Evolutionary conservation across 92 coral and sea anemone genomes (phyloP).

Genomic region (Hydrozoanthus gracilis): DNA sequence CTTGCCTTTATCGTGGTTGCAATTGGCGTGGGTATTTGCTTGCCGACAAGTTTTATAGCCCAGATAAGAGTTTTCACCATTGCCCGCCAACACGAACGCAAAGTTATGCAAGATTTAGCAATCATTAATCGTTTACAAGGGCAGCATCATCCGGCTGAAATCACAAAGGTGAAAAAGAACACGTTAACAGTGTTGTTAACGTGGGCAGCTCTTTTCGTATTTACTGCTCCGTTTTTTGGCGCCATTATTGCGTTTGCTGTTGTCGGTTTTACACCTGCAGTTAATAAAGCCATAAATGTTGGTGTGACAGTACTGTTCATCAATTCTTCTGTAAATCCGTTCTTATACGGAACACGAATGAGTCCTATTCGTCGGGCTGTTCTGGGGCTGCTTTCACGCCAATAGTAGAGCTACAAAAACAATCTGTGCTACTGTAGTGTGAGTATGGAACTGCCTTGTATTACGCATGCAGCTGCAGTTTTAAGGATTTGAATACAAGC

Average conservation of each 20-base stretch:
- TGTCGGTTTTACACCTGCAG: conserved; percentile 3
- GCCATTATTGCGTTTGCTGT: conserved; percentile 12
- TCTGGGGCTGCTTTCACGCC: neutral
- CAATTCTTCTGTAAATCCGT: conserved; percentile 3
- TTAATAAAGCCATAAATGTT: conserved; percentile 6
- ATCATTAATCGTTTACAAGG: neutral
- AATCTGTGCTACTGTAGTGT: neutral
- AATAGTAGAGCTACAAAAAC: neutral
- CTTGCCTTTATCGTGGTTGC: neutral
- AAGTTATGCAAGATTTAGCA: neutral
- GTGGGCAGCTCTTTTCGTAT: conserved; percentile 13
- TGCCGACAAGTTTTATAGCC: neutral
- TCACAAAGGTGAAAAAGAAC: conserved; percentile 8
- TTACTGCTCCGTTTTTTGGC: neutral
- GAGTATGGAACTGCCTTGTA: neutral
- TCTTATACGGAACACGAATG: conserved; percentile 2
- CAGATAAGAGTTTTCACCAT: neutral
- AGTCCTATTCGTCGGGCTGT: neutral
- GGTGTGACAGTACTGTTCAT: neutral
- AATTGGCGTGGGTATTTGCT: neutral
- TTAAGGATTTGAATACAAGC: neutral
- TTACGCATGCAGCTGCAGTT: neutral
- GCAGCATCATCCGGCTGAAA: neutral
- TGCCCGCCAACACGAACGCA: neutral
- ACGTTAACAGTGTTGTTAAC: neutral